Conservation (phyloP, 1,140 invertebrate species). For the Bombus pyrosoma region DNA sequence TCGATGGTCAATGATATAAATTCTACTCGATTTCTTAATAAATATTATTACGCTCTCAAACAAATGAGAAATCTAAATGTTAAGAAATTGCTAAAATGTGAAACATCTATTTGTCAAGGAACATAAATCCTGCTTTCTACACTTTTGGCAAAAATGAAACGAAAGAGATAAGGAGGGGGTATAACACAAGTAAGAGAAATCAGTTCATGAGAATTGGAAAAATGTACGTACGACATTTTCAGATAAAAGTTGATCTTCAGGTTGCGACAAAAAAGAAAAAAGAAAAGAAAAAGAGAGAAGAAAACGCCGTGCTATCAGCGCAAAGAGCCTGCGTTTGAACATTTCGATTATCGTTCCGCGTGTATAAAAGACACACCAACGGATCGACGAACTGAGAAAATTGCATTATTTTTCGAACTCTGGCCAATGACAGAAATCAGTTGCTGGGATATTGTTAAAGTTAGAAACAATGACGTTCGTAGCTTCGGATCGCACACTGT, state of each 20-base stretch:
- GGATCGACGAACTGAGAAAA: not conserved
- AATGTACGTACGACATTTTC: not conserved
- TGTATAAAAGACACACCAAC: not conserved
- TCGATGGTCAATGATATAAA: too few relatives aligned
- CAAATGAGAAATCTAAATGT: not conserved
- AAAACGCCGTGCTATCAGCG: not conserved
- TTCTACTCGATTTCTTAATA: not conserved
- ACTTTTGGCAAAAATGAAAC: too few relatives aligned
- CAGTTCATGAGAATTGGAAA: too few relatives aligned
- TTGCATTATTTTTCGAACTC: not conserved
- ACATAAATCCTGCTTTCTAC: too few relatives aligned
- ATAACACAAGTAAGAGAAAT: too few relatives aligned
- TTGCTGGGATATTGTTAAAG: not conserved
- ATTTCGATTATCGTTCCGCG: slow-evolving; percentile 6
- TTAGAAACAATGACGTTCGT: not conserved
- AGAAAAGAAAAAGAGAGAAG: too few relatives aligned
- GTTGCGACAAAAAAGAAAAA: not conserved
- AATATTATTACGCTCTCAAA: not conserved
- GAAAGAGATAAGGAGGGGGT: too few relatives aligned
- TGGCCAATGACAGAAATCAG: not conserved
- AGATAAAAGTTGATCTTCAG: not conserved
- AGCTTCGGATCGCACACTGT: not conserved
- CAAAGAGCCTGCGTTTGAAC: not conserved
- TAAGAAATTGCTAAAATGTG: not conserved
- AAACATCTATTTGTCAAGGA: not conserved